These are phyloP conservation scores for Crocidura indochinensis DNA, from an alignment of 2,797 vertebrate species.

Conservation along the genomic window DNA sequence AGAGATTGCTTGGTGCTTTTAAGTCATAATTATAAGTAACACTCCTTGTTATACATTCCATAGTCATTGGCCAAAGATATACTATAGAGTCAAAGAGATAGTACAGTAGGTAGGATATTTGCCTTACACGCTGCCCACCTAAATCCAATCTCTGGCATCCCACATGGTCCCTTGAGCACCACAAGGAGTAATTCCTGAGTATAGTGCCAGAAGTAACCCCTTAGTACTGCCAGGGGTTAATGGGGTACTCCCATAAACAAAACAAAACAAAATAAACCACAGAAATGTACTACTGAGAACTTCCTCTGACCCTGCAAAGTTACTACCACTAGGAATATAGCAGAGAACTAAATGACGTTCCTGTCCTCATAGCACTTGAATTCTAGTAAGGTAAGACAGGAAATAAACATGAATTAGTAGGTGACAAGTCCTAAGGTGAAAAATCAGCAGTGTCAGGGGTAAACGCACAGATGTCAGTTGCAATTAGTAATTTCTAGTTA, in stretches of 20 bases:
- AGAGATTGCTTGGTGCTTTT: slow-evolving; percentile 70
- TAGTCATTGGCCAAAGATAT: slow-evolving; percentile 67
- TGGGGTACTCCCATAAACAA: too few species aligned
- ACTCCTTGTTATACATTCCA: slow-evolving; percentile 57
- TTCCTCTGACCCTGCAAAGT: slow-evolving; percentile 39
- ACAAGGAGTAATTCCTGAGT: too few species aligned
- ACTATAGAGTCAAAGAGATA: background rate
- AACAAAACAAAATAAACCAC: too few species aligned
- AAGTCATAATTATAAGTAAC: slow-evolving; percentile 75
- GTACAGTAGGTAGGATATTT: too few species aligned
- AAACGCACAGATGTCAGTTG: background rate
- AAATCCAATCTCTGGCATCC: too few species aligned
- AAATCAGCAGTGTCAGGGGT: slow-evolving; percentile 42
- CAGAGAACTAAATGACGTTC: slow-evolving; percentile 57
- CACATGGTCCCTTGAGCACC: too few species aligned
- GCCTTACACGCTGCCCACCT: too few species aligned
- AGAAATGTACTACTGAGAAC: background rate
- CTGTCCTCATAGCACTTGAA: slow-evolving; percentile 57
- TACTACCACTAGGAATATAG: slow-evolving; percentile 8
- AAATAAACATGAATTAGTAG: slow-evolving; percentile 28
- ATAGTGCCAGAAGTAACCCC: too few species aligned
- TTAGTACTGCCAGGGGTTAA: too few species aligned
- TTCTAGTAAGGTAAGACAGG: slow-evolving; percentile 41
- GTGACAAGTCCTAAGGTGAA: slow-evolving; percentile 22
- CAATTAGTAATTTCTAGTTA: background rate